These are phyloP conservation scores for Rhynchophorus ferrugineus DNA, from an alignment of 1,140 invertebrate species.

Conservation along the genomic window DNA sequence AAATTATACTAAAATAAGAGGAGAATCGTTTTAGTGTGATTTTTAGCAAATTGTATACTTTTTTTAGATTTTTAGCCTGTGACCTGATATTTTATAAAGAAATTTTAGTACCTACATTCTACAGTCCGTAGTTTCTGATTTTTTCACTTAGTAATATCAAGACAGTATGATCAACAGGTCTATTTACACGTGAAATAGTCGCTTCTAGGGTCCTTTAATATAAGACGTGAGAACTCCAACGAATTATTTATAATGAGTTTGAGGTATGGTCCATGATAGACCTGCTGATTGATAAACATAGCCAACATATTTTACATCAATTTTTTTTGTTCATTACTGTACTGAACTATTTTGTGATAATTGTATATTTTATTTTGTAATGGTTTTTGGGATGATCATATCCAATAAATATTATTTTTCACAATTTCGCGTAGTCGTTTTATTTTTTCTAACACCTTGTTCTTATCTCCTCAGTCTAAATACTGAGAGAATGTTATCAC, in stretches of 20 bases:
- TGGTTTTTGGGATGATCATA: constrained; percentile 39
- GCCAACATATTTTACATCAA: background rate
- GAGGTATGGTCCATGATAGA: no score
- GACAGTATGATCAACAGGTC: background rate
- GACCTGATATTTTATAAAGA: constrained; percentile 1
- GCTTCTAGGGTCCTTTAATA: background rate
- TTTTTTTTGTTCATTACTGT: constrained; percentile 26
- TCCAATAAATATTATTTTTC: constrained; percentile 40
- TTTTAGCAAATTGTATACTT: background rate
- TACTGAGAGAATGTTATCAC: no score
- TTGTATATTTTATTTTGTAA: constrained; percentile 36
- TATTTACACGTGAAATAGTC: background rate
- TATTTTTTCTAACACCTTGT: background rate
- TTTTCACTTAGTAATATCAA: background rate
- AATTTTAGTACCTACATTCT: background rate
- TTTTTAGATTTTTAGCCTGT: constrained; percentile 3
- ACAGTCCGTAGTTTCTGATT: background rate
- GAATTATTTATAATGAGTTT: no score
- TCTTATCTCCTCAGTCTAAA: no score
- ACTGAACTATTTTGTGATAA: constrained; percentile 42
- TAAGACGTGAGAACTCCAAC: no score
- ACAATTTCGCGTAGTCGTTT: constrained; percentile 2
- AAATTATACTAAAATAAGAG: background rate
- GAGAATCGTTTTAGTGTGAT: background rate
- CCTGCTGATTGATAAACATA: no score